Percentiles rank a stretch among this genome's conserved stretches.
Evolutionary conservation across 2,113 vertebrate species (phyloP).

Genomic region (Prietella phreatophila): DNA sequence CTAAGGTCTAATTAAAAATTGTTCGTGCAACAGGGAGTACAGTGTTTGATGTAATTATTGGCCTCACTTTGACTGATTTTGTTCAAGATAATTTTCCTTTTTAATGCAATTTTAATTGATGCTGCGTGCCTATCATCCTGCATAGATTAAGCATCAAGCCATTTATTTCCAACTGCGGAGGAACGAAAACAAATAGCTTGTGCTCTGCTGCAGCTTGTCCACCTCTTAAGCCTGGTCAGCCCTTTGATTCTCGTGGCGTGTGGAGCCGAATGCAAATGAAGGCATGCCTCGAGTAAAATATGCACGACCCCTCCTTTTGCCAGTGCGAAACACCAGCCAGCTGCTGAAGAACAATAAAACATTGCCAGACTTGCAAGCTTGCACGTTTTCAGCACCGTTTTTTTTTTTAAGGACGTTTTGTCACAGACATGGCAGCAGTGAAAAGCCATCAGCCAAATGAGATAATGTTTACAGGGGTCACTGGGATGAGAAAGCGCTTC

Average conservation of each 20-base stretch:
- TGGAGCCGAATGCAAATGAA: slow-evolving; percentile 49
- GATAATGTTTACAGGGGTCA: slow-evolving; percentile 56
- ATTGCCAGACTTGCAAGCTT: slow-evolving; percentile 37
- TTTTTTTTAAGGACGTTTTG: slow-evolving; percentile 41
- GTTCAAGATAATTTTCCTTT: slow-evolving; percentile 46
- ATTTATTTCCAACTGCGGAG: slow-evolving; percentile 43
- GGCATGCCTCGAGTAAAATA: slow-evolving; percentile 39
- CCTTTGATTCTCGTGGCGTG: slow-evolving; percentile 43
- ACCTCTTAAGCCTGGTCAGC: slow-evolving; percentile 50
- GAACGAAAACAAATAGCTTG: slow-evolving; percentile 23
- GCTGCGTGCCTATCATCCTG: slow-evolving; percentile 34
- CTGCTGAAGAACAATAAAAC: slow-evolving; percentile 48
- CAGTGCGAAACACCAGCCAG: slow-evolving; percentile 11
- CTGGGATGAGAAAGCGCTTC: slow-evolving; percentile 47
- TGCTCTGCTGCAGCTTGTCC: slow-evolving; percentile 39
- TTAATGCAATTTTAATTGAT: slow-evolving; percentile 58
- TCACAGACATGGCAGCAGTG: slow-evolving; percentile 46
- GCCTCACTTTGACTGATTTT: slow-evolving; percentile 49
- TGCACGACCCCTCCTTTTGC: slow-evolving; percentile 22
- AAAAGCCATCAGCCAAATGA: slow-evolving; percentile 57
- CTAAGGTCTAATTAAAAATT: slow-evolving; percentile 53
- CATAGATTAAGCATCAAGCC: slow-evolving; percentile 49
- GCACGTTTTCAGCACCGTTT: background rate
- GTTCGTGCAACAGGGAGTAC: slow-evolving; percentile 50
- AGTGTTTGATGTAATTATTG: slow-evolving; percentile 55